Evolutionary conservation across 2,888 invertebrate species (phyloP).

Genomic region (Drosophila testacea): DNA sequence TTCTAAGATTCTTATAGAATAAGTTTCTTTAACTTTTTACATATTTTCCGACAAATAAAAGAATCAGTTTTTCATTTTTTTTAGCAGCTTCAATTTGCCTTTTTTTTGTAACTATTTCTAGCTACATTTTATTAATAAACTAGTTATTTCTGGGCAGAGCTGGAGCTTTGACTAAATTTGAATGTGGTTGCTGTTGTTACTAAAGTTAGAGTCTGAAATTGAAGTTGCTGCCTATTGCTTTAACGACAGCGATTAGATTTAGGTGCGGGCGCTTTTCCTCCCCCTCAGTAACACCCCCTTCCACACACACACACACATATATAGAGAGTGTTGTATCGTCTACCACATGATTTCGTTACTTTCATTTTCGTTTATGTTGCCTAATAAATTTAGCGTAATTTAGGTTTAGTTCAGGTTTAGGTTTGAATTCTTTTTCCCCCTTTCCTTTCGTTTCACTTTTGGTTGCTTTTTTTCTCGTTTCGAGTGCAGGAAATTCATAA

Average conservation of each 20-base stretch:
- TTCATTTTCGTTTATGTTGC: slow-evolving; percentile 61
- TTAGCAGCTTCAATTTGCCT: no score
- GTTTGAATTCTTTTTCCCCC: slow-evolving; percentile 24
- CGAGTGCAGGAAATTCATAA: slow-evolving; percentile 75
- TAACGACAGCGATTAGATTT: slow-evolving; percentile 71
- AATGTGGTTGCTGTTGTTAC: slow-evolving; percentile 12
- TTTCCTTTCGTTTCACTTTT: neutral
- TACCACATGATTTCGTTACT: slow-evolving; percentile 44
- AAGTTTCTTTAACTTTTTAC: no score
- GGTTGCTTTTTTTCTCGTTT: neutral
- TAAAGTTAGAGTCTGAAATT: slow-evolving; percentile 16
- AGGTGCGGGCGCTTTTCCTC: slow-evolving; percentile 31
- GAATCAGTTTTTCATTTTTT: no score
- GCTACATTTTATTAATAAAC: no score
- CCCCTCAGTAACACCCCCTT: neutral
- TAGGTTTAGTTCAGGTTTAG: slow-evolving; percentile 69
- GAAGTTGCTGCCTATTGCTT: slow-evolving; percentile 56
- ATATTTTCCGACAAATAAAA: no score
- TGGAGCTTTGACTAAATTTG: slow-evolving; percentile 28
- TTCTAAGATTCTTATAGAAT: no score
- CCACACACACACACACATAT: neutral
- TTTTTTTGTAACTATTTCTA: no score
- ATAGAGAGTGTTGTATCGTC: slow-evolving; percentile 12
- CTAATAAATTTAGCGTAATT: slow-evolving; percentile 79
- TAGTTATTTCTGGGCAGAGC: neutral